Conservation (phyloP, 2,888 invertebrate species). For the Sussaba pulchella region DNA sequence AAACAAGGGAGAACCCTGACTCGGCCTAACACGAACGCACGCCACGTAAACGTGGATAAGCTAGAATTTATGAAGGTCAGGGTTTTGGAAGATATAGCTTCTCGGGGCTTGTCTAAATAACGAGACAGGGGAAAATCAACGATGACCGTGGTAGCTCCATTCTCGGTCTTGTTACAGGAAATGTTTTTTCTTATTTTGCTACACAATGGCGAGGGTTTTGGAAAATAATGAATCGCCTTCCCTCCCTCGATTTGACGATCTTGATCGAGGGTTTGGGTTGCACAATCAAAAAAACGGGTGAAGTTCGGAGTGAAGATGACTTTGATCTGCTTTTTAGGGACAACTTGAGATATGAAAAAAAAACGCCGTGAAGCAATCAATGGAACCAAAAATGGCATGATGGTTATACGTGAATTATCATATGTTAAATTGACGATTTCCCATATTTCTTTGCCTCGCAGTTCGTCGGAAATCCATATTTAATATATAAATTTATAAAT, state of each 20-base stretch:
- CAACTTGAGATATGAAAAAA: neutral
- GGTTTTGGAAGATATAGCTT: conserved; percentile 44
- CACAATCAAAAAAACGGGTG: neutral
- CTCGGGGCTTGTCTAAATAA: conserved; percentile 55
- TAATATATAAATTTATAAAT: too few species aligned
- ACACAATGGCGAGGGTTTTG: neutral
- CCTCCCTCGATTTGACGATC: neutral
- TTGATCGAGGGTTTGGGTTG: neutral
- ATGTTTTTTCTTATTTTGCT: neutral
- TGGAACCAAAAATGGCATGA: neutral
- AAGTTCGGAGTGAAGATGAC: neutral
- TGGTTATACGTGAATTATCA: neutral
- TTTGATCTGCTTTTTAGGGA: neutral
- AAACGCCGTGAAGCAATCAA: neutral
- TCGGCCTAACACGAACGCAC: conserved; percentile 31
- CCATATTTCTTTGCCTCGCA: too few species aligned
- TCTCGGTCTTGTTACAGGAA: neutral
- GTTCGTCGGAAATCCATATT: too few species aligned
- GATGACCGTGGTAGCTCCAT: conserved; percentile 21
- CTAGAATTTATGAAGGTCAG: conserved; percentile 68
- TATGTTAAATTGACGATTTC: too few species aligned
- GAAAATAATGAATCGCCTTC: neutral
- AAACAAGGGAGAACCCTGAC: conserved; percentile 40
- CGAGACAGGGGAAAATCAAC: conserved; percentile 33
- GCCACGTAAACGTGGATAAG: conserved; percentile 54